Conservation (phyloP, 2,797 vertebrate genomes). For the Perdix hodgsoniae region DNA sequence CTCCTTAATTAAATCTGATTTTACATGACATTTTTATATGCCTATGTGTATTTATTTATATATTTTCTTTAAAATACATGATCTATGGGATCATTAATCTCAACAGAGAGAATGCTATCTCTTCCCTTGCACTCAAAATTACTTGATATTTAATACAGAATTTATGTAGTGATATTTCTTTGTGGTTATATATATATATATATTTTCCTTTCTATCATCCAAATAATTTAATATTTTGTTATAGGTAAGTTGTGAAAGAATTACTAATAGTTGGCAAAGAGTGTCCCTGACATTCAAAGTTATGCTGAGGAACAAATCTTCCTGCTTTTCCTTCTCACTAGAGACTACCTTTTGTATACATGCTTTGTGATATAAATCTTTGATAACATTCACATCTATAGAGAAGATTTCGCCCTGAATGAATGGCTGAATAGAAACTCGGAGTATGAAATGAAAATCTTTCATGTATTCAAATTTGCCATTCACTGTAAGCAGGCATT, state of each 20-base stretch:
- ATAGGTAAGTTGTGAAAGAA: background rate
- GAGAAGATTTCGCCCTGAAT: slow-evolving; percentile 29
- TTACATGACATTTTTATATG: background rate
- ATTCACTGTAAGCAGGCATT: slow-evolving; percentile 10
- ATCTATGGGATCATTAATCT: background rate
- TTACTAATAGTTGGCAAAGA: slow-evolving; percentile 26
- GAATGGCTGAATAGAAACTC: slow-evolving; percentile 30
- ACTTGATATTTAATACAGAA: background rate
- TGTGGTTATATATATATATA: background rate
- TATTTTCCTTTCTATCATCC: background rate
- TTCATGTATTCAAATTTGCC: slow-evolving; percentile 32
- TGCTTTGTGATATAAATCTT: slow-evolving; percentile 69
- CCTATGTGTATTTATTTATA: background rate
- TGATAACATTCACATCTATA: slow-evolving; percentile 61
- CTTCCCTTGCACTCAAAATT: background rate
- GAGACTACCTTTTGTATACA: slow-evolving; percentile 52
- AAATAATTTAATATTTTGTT: slow-evolving; percentile 4
- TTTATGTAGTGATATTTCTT: background rate
- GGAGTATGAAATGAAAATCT: slow-evolving; percentile 26
- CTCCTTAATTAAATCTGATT: background rate
- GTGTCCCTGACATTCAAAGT: slow-evolving; percentile 53
- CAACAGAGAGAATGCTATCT: background rate
- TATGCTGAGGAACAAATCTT: slow-evolving; percentile 49
- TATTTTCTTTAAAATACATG: background rate
- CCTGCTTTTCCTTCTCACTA: slow-evolving; percentile 17